Evolutionary conservation across 2,113 vertebrate species (phyloP).

Genomic region (Callipepla squamata): DNA sequence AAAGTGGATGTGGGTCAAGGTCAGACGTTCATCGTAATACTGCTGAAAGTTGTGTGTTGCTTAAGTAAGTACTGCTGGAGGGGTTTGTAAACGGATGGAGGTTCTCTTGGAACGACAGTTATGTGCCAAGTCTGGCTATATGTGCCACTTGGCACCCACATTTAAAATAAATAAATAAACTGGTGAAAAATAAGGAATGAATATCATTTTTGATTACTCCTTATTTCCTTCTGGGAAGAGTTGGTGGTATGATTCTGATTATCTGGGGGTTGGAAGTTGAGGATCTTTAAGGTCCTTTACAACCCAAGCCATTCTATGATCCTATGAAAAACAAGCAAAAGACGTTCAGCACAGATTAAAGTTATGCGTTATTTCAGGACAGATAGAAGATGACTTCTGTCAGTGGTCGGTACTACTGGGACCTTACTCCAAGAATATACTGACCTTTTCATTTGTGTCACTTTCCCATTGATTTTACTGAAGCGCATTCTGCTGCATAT

Average conservation of each 20-base stretch:
- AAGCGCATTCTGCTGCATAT: background rate
- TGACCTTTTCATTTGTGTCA: background rate
- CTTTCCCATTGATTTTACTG: background rate
- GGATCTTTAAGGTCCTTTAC: too few relatives aligned
- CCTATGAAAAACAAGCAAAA: background rate
- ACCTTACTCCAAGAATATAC: background rate
- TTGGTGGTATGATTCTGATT: background rate
- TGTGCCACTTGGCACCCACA: background rate
- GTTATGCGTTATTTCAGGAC: background rate
- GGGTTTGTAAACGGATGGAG: background rate
- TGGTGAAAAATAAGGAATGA: background rate
- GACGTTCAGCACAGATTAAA: background rate
- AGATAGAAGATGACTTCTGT: background rate
- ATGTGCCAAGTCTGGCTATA: background rate
- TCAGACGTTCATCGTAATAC: background rate
- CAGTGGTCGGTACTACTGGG: background rate
- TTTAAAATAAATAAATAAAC: background rate
- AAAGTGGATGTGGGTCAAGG: background rate
- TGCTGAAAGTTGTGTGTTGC: background rate
- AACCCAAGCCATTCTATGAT: too few relatives aligned
- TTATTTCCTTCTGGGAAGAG: background rate
- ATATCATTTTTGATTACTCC: background rate
- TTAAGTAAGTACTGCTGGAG: background rate
- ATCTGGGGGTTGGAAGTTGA: background rate
- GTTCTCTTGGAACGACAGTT: background rate